Base-by-base conservation (phyloP, 2,888 invertebrate genomes). In the Cantharis lateralis region DNA sequence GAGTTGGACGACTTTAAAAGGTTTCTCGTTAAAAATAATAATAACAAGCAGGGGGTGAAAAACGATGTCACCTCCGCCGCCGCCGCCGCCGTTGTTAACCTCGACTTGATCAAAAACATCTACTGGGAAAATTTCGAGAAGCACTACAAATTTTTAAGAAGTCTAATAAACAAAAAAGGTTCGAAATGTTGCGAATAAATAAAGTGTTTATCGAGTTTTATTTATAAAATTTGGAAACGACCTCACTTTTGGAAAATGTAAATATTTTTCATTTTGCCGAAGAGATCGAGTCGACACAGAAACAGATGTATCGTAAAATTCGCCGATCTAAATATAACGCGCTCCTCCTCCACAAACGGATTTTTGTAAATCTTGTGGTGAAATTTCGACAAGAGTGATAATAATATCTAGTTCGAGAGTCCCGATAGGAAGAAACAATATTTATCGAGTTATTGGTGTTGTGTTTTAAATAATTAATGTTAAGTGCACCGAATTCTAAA, bases 1-100 rank as follows among this genome's bases (percentile, higher is more conserved):
- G 89, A 91, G 90, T 90, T 91, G 86, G 88, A 88, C 48, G 90
- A 92, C 89, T 91, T 92, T 89, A 90, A 91, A 89, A 90, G 91
- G 91, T 91, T 92, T 91, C 91, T 91, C 86, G 89, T 70, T 24
- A 75, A 71, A 48, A 72, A 72, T 70, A 71, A 71, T 28, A 48
- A n/a, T n/a, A 48, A n/a, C n/a, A 48, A 48, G 48, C 48, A 48
- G 48, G 48, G 71, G 48, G 73, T 72, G 66, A 78, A 72, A 66
- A n/a, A 7, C n/a, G 20, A 48, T 48, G 48, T 66, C 20, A 9
- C 16, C 18, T 13, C 13, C 20, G 2, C 10, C 18, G 20, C 13
- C 20, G 18, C 13, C 64, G 13, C n/a, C 18, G 18, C 24, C 64
- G 24, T 73, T 18, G 71, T 15, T 32, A 26, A 10, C 16, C 15